Evolutionary conservation across 1,140 invertebrate genomes (phyloP).

Genomic region (Telenomus remus): DNA sequence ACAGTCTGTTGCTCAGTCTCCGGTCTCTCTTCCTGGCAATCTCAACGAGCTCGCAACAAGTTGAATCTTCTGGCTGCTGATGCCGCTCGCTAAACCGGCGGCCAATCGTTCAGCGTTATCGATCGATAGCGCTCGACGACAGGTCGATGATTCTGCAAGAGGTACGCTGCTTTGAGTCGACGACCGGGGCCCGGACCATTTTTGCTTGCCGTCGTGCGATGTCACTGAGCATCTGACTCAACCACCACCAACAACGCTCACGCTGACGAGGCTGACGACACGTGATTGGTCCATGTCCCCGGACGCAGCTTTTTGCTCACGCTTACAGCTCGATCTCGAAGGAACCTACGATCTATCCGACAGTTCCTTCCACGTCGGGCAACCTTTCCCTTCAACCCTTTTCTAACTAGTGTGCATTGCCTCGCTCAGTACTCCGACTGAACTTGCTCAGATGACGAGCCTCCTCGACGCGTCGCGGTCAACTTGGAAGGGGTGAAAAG

Average conservation of each 20-base stretch:
- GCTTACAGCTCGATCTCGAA: conserved; percentile 9
- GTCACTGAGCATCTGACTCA: conserved; percentile 1
- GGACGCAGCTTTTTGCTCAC: conserved; percentile 8
- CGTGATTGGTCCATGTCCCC: conserved; percentile 34
- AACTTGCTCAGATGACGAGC: conserved; percentile 33
- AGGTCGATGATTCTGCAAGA: conserved; percentile 6
- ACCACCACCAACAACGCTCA: background rate
- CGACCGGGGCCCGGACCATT: conserved; percentile 25
- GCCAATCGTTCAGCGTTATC: conserved; percentile 48
- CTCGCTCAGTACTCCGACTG: conserved; percentile 15
- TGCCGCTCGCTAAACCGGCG: conserved; percentile 21
- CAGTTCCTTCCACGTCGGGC: conserved; percentile 14
- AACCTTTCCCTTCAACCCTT: background rate
- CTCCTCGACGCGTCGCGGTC: conserved; percentile 35
- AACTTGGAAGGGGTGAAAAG: conserved; percentile 34
- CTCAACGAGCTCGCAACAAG: conserved; percentile 46
- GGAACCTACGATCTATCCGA: conserved; percentile 16
- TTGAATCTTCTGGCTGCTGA: conserved; percentile 39
- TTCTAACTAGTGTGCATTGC: background rate
- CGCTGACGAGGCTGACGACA: conserved; percentile 7
- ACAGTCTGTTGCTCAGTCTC: conserved; percentile 2
- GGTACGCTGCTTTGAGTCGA: conserved; percentile 8
- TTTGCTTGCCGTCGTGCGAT: conserved; percentile 8
- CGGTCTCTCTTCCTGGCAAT: conserved; percentile 35
- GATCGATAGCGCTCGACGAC: conserved; percentile 46